Evolutionary conservation across 2,797 vertebrate genomes (phyloP), one percentile per base, ranked within the genome.

Genomic region (Hippoglossus hippoglossus): DNA sequence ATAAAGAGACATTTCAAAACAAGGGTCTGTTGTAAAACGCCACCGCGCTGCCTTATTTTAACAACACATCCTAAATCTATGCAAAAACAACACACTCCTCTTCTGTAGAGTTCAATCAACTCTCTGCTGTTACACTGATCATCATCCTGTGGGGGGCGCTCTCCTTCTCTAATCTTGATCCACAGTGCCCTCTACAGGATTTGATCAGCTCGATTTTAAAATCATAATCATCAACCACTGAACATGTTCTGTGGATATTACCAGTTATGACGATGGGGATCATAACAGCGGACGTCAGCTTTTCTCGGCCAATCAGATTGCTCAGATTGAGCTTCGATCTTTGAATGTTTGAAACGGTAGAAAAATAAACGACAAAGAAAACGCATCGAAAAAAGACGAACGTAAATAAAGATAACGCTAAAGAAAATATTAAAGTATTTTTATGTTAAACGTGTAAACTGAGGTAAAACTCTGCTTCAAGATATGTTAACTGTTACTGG

Each of bases 31-130:
- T 13, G n/a, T 22, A 16, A 16, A 19, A 18, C 1, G 25, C 71
- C 71, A 75, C 81, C 47, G 0, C 5, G 73, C 60, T 82, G 86
- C 83, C 79, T 84, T 87, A 47, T 3, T 10, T 47, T n/a, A 6
- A 46, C 5, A 5, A 39, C 62, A 34, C 62, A 1, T 46, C 58
- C 56, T 69, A 51, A 60, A 39, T 18, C 79, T 86, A 73, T 88
- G 73, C 77, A 78, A 62, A 5, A 5, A 25, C 16, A 22, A 54
- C 57, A n/a, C 63, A 63, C 66, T 31, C 9, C 61, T 59, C 58
- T 18, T 15, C 19, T n/a, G 22, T 49, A 22, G 53, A 22, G 53
- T 34, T 63, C 25, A 0, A 25, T 39, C 36, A 12, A 39, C 36
- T 39, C 31, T 24, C 19, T 49, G 54, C 36, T 34, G 54, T 51